These are phyloP conservation scores for Canis aureus DNA, from an alignment of 2,113 vertebrate species.

Conservation along the genomic window DNA sequence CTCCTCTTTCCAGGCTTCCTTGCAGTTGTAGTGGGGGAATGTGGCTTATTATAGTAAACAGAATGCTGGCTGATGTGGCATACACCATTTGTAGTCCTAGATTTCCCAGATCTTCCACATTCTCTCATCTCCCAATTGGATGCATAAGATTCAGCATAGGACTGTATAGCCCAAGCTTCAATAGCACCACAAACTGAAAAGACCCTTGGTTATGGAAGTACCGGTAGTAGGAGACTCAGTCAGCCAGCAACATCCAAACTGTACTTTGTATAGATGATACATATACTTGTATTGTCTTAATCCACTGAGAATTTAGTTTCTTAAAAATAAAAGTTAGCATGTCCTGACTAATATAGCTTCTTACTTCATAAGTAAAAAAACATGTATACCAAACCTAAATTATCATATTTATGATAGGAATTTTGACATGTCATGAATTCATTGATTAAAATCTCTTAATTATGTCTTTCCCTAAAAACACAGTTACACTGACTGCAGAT, in stretches of 20 bases:
- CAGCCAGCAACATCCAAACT: neutral
- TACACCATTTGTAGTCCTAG: neutral
- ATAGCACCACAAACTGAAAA: neutral
- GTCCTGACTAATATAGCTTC: neutral
- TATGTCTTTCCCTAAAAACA: neutral
- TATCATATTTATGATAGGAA: neutral
- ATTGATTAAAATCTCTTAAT: slow-evolving; percentile 26
- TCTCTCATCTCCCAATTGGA: neutral
- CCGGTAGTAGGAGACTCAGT: neutral
- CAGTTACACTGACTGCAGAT: neutral
- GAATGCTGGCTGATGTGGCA: neutral
- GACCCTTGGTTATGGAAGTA: neutral
- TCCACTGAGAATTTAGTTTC: neutral
- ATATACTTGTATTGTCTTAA: neutral
- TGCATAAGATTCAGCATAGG: neutral
- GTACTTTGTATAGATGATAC: neutral
- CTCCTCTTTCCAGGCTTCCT: neutral
- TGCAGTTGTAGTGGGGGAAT: neutral
- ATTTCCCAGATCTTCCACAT: neutral
- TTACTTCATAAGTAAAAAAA: neutral
- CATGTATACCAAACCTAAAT: neutral
- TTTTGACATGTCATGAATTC: neutral
- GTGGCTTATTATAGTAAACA: neutral
- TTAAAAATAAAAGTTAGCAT: neutral
- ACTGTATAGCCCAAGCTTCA: fast-evolving